Evolutionary conservation across 2,888 invertebrate genomes (phyloP).

Genomic region (Augiades crinisus): DNA sequence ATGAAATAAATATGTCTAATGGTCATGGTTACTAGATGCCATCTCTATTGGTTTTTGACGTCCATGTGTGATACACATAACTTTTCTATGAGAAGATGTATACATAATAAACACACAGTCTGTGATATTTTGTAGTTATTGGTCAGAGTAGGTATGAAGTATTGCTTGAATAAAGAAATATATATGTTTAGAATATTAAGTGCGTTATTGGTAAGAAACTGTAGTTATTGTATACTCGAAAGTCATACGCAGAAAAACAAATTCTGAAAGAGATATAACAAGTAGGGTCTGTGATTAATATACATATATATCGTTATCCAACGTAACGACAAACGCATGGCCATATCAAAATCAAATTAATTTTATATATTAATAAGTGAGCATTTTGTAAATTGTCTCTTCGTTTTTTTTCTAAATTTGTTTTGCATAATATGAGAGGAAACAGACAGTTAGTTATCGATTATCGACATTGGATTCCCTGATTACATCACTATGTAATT

Average conservation of each 20-base stretch:
- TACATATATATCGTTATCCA: conserved; percentile 68
- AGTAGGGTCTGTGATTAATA: conserved; percentile 76
- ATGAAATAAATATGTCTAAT: conserved; percentile 56
- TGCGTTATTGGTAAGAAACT: conserved; percentile 72
- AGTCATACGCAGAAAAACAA: conserved; percentile 54
- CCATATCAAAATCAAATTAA: conserved; percentile 76
- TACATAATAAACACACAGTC: conserved; percentile 81
- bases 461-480: conserved; percentile 1
- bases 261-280: conserved; percentile 58
- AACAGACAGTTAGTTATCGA: background rate
- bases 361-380: conserved; percentile 64
- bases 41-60: conserved; percentile 77
- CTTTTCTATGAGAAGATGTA: conserved; percentile 81
- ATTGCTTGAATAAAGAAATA: conserved; percentile 75
- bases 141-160: conserved; percentile 76
- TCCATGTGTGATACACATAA: conserved; percentile 80
- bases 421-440: conserved; percentile 46
- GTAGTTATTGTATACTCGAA: conserved; percentile 70
- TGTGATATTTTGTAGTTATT: conserved; percentile 82
- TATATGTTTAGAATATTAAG: conserved; percentile 75
- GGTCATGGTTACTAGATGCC: conserved; percentile 73
- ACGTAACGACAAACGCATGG: conserved; percentile 68
- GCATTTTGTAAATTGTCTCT: conserved; percentile 41
- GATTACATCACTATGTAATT: no score
- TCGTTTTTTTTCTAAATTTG: conserved; percentile 45